A percentile compares a stretch with the other conserved stretches of the same genome.
phyloP scores from a whole-genome alignment of 2,888 invertebrate genomes.

The Drosophila fulvimacula region DNA sequence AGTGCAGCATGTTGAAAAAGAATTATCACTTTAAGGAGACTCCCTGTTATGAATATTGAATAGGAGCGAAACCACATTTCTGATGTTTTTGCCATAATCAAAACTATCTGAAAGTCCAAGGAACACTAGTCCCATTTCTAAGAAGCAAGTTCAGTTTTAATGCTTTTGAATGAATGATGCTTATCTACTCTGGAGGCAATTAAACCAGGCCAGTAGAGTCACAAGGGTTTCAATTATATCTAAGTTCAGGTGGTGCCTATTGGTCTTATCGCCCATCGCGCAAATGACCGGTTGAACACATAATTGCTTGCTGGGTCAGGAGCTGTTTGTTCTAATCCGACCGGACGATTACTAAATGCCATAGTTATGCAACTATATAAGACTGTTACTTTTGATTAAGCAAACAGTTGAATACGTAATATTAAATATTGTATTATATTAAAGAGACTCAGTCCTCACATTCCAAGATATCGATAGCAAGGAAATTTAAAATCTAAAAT shows the following conservation, averaged over 20 bases:
- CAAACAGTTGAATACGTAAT: neutral
- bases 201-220: slow-evolving; percentile 28
- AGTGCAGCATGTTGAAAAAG: neutral
- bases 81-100: neutral
- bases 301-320: slow-evolving; percentile 26
- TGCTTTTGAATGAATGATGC: slow-evolving; percentile 30
- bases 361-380: neutral
- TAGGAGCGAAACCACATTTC: neutral
- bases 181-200: slow-evolving; percentile 42
- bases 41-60: slow-evolving; percentile 5
- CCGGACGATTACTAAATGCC: slow-evolving; percentile 32
- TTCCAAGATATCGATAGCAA: too few species aligned
- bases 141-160: slow-evolving; percentile 27
- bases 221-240: slow-evolving; percentile 32
- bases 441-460: too few species aligned
- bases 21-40: neutral
- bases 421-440: neutral
- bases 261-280: slow-evolving; percentile 63
- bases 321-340: slow-evolving; percentile 42
- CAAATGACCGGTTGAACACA: slow-evolving; percentile 54
- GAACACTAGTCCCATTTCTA: slow-evolving; percentile 32
- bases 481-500: too few species aligned
- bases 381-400: neutral
- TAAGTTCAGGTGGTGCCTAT: slow-evolving; percentile 43
- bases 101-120: slow-evolving; percentile 16